Evolutionary conservation across 2,113 vertebrate genomes (phyloP), one percentile per base, ranked within the genome.

Genomic region (Zapornia atra): DNA sequence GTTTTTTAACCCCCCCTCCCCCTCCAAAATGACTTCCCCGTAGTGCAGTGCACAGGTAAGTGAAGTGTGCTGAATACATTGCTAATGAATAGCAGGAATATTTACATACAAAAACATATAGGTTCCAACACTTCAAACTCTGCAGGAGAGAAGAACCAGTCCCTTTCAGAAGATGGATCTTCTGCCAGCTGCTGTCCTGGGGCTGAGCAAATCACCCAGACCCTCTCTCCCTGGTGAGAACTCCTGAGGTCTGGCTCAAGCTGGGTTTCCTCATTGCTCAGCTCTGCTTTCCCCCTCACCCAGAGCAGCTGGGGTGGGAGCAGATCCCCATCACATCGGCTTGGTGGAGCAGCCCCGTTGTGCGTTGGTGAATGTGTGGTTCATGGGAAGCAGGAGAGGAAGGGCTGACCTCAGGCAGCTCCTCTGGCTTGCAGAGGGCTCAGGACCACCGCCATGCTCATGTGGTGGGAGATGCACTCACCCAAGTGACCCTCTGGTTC

Each of bases 91-190:
- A 94, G 82, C 92, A 79, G 71, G 81, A 86, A 33, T 97, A 97
- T 97, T 97, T 97, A 98, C 95, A 97, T 88, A 92, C 77, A 95
- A 90, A 97, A 95, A 79, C 71, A 53, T 5, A 85, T 88, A 81
- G 57, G 91, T 86, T 86, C 88, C 53, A 96, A 95, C 44, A 42
- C 82, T 91, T 92, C 91, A 38, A 77, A 83, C 91, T 95, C 96
- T 92, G 75, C 83, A 77, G 86, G 57, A 82, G 85, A 81, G 71
- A 96, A 96, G 89, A 93, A 88, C 90, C 69, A 44, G 15, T 38
- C 75, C 44, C 17, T 72, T 71, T 10, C 26, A 84, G 29, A 22
- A 73, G 61, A 54, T 0, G 0, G 2, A 2, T 82, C 82, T 82
- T 79, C 89, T 56, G 44, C 46, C 83, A 50, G 28, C 10, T 12